A percentile compares a stretch with the other conserved stretches of the same genome.
Evolutionary conservation across 2,113 vertebrate genomes (phyloP).

Genomic region (Zosterops hypoxanthus): DNA sequence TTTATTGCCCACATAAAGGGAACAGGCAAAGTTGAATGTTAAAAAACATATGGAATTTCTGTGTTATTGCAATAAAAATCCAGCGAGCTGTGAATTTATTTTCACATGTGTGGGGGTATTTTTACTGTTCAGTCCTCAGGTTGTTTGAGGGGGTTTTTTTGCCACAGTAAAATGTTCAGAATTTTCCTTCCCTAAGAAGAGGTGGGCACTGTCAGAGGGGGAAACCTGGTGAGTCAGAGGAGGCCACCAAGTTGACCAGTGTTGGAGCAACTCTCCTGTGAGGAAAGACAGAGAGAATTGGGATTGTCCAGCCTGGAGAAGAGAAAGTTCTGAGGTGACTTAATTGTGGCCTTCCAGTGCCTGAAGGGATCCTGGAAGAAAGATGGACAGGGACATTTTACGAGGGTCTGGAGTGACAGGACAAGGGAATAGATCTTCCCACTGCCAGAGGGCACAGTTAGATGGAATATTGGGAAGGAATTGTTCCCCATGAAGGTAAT

Average conservation of each 20-base stretch:
- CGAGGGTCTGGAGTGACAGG: neutral
- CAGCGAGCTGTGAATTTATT: neutral
- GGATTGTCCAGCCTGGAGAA: neutral
- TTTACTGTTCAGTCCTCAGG: slow-evolving; percentile 31
- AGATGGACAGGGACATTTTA: neutral
- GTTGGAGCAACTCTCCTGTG: neutral
- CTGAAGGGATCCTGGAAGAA: neutral
- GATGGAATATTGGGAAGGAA: neutral
- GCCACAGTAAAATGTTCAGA: neutral
- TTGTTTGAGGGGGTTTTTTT: neutral
- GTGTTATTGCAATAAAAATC: neutral
- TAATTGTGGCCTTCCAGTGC: neutral
- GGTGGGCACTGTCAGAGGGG: neutral
- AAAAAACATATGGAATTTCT: slow-evolving; percentile 13
- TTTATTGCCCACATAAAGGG: neutral
- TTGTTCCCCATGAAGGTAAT: accelerated
- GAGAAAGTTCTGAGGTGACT: neutral
- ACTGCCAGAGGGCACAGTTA: no score
- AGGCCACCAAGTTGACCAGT: neutral
- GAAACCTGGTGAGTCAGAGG: neutral
- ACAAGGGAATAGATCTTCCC: neutral
- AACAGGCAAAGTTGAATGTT: neutral
- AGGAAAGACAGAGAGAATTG: neutral
- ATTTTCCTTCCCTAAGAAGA: neutral
- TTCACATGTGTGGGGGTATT: neutral